phyloP scores from a whole-genome alignment of 2,113 vertebrate species.

The Taurulus bubalis region DNA sequence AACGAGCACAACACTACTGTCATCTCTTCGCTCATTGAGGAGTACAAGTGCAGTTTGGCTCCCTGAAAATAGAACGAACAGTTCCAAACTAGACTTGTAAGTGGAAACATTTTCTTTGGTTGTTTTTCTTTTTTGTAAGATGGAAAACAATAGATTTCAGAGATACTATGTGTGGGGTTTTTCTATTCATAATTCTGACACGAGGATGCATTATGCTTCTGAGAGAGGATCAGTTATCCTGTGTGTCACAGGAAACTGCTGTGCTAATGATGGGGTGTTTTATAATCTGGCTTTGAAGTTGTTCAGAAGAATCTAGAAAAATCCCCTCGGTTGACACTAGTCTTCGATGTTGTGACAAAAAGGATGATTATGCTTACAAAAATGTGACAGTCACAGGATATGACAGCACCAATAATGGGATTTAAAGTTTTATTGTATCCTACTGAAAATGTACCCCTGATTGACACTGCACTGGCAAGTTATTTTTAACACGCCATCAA shows the following conservation, averaged over 20 bases:
- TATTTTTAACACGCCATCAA: slow-evolving; percentile 26
- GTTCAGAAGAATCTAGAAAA: background rate
- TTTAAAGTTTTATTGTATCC: slow-evolving; percentile 8
- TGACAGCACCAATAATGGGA: slow-evolving; percentile 17
- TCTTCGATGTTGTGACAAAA: background rate
- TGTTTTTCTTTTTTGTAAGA: slow-evolving; percentile 1
- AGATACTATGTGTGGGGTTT: background rate
- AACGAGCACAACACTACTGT: background rate
- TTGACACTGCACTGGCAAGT: background rate
- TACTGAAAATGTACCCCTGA: slow-evolving; percentile 4
- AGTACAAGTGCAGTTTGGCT: background rate
- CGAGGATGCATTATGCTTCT: background rate
- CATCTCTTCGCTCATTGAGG: background rate
- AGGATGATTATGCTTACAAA: background rate
- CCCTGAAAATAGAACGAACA: slow-evolving; percentile 16
- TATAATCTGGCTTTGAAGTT: slow-evolving; percentile 17
- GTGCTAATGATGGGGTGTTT: slow-evolving; percentile 2
- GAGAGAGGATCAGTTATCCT: no score
- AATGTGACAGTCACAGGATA: slow-evolving; percentile 4
- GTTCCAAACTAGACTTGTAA: background rate
- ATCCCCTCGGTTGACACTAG: background rate
- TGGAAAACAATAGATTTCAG: slow-evolving; percentile 14
- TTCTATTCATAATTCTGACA: background rate
- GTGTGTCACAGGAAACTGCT: background rate
- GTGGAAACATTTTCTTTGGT: background rate